Base-by-base conservation (phyloP, 2,797 vertebrate species). In the Psittacula echo region DNA sequence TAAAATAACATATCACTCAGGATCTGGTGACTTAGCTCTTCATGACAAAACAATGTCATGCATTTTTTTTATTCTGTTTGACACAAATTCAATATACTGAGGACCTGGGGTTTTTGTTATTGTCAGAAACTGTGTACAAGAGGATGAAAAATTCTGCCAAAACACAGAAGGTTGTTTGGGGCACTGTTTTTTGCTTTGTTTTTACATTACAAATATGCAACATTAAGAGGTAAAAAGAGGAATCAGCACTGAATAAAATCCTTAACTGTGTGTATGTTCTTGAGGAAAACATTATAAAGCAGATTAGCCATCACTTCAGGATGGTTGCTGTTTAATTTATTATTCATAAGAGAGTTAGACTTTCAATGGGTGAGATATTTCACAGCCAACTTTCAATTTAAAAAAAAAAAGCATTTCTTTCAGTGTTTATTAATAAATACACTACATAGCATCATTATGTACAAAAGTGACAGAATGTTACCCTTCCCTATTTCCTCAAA, bases 401-500 rank as follows among this genome's bases (percentile, higher is more conserved):
- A 39, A 23, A 90, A 89, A 89, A 91, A 77, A 23, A 76, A 80
- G 37, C 13, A 83, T 54, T 91, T 76, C 22, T 90, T 86, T 91
- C 64, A 76, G 37, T 66, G 75, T 91, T 89, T 92, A 75, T 92
- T 88, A 93, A 88, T 78, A 94, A 92, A 85, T 77, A 79, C 29
- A 87, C 29, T 89, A 82, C 32, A 77, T 54, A 86, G 37, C 80
- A 91, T 85, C 74, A 65, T 65, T 77, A 72, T 77, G 22, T 47
- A 62, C 18, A 80, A 85, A 90, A 80, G 45, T 80, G 76, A 58
- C 58, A 87, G 54, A 58, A 80, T 83, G 39, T 48, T 87, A 84
- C 83, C 45, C 65, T 91, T 87, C 71, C 87, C 27, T 37, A 80
- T 66, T 84, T 95, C 54, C 80, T 93, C 44, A 88, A 77, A 95